Percentiles rank a stretch among this genome's conserved stretches.
Evolutionary conservation across 1,140 invertebrate species (phyloP).

Genomic region (Callitettix versicolor): DNA sequence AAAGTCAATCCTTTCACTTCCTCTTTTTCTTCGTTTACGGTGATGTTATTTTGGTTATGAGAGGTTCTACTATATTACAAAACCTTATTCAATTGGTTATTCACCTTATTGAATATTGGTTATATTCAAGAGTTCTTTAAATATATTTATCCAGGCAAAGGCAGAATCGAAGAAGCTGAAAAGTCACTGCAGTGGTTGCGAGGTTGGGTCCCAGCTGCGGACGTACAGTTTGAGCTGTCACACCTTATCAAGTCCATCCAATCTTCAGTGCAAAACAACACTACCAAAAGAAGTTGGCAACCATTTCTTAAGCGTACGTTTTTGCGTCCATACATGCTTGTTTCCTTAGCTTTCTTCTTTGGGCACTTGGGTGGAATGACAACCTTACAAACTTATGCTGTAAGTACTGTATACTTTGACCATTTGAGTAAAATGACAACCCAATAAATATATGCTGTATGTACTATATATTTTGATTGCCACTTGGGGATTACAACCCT

Average conservation of each 20-base stretch:
- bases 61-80: no score
- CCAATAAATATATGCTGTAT: no score
- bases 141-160: slow-evolving; percentile 28
- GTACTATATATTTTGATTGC: no score
- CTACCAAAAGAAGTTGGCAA: slow-evolving; percentile 26
- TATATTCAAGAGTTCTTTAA: no score
- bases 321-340: slow-evolving; percentile 48
- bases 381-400: slow-evolving; percentile 58
- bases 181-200: slow-evolving; percentile 49
- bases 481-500: no score
- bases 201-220: slow-evolving; percentile 44
- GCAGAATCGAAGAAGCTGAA: slow-evolving; percentile 36
- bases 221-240: slow-evolving; percentile 44
- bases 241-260: slow-evolving; percentile 33
- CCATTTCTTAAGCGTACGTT: slow-evolving; percentile 43
- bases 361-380: slow-evolving; percentile 59
- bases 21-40: no score
- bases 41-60: no score
- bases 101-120: no score
- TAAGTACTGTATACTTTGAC: slow-evolving; percentile 28
- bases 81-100: no score
- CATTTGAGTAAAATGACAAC: no score
- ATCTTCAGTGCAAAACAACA: slow-evolving; percentile 4
- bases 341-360: slow-evolving; percentile 52
- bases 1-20: no score